These are phyloP conservation scores for Anabas testudineus DNA, from an alignment of 2,797 vertebrate species.

Conservation along the genomic window DNA sequence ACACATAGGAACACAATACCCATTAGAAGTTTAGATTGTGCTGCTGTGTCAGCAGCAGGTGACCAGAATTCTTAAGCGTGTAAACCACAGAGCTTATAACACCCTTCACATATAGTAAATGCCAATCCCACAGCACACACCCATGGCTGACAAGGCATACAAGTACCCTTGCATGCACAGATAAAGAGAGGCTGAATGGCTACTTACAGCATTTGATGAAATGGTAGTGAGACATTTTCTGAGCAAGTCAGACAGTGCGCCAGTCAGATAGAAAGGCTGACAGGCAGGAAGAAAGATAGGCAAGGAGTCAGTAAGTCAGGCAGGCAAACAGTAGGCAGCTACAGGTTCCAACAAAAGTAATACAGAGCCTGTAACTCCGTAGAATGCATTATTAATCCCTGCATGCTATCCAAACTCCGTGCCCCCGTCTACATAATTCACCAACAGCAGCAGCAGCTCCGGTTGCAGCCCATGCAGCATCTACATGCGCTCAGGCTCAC, in stretches of 20 bases:
- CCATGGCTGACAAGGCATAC: slow-evolving; percentile 20
- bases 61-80: slow-evolving; percentile 35
- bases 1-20: slow-evolving; percentile 20
- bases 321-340: slow-evolving; percentile 67
- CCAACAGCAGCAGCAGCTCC: slow-evolving; percentile 69
- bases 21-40: slow-evolving; percentile 62
- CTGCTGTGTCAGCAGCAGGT: slow-evolving; percentile 21
- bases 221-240: slow-evolving; percentile 96
- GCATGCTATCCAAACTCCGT: slow-evolving; percentile 73
- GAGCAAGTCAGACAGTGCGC: slow-evolving; percentile 58
- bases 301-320: slow-evolving; percentile 49
- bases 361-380: slow-evolving; percentile 75
- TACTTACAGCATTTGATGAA: slow-evolving; percentile 99
- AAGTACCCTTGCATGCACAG: slow-evolving; percentile 32
- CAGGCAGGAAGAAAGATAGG: slow-evolving; percentile 52
- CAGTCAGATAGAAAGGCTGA: slow-evolving; percentile 41
- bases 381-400: slow-evolving; percentile 88
- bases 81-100: slow-evolving; percentile 30
- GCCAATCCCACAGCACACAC: slow-evolving; percentile 39
- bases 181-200: slow-evolving; percentile 52
- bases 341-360: slow-evolving; percentile 83
- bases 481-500: slow-evolving; percentile 47
- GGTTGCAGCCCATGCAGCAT: slow-evolving; percentile 71
- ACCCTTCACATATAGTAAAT: slow-evolving; percentile 36
- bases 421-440: slow-evolving; percentile 85